Percentiles rank a stretch among this genome's conserved stretches.
phyloP scores from a whole-genome alignment of 2,113 vertebrate species.

The Phaetusa simplex region DNA sequence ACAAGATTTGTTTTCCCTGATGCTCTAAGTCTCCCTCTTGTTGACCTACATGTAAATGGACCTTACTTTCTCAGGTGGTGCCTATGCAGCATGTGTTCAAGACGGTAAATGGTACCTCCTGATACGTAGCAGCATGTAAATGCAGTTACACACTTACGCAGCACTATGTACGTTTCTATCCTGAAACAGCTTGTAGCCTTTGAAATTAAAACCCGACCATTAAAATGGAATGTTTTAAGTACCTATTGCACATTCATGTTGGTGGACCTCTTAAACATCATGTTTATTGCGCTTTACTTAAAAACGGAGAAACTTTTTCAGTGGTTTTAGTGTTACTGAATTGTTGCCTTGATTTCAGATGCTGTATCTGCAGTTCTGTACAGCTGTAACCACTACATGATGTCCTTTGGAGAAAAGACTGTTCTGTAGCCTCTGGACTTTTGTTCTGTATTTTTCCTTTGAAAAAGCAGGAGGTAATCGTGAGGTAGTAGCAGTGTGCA shows the following conservation, averaged over 20 bases:
- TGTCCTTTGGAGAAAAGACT: not conserved
- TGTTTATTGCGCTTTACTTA: not conserved
- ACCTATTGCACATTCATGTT: not conserved
- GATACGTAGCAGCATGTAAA: not conserved
- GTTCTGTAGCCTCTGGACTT: not conserved
- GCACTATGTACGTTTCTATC: not conserved
- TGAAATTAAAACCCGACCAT: not conserved
- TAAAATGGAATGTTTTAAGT: not conserved
- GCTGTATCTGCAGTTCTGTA: not conserved
- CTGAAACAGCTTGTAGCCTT: not conserved
- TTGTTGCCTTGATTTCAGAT: not conserved
- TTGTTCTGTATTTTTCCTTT: not conserved
- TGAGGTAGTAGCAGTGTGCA: not conserved
- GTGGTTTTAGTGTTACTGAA: not conserved
- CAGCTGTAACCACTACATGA: not conserved
- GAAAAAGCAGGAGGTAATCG: not conserved
- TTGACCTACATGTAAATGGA: not conserved
- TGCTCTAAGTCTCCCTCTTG: slow-evolving; percentile 1
- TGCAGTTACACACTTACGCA: not conserved
- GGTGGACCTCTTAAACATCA: not conserved
- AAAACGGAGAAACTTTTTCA: not conserved
- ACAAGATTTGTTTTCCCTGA: not conserved
- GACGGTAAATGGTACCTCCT: not conserved
- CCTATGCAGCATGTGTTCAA: not conserved
- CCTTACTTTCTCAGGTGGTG: not conserved